phyloP scores from a whole-genome alignment of 2,888 invertebrate genomes.

The Cheilosia urbana region DNA sequence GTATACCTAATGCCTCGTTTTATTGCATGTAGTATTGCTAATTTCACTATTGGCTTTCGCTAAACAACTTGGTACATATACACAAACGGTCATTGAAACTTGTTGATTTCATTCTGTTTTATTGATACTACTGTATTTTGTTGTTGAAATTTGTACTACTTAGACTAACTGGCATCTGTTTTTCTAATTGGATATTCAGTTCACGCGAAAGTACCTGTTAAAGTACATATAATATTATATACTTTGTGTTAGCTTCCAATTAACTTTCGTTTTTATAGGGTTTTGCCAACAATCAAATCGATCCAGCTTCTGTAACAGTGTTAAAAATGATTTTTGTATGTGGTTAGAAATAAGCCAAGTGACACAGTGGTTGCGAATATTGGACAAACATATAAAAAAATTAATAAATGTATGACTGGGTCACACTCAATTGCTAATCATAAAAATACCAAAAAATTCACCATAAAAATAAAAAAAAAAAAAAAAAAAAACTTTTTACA shows the following conservation, averaged over 20 bases:
- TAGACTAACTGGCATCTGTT: not conserved
- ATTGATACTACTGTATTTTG: not conserved
- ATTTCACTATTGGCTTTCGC: slow-evolving; percentile 12
- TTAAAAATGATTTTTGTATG: too few relatives aligned
- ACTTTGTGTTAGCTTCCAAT: slow-evolving; percentile 2
- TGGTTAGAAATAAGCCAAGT: too few relatives aligned
- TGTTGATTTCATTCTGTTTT: slow-evolving; percentile 45
- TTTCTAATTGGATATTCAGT: not conserved
- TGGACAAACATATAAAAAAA: too few relatives aligned
- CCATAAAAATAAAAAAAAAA: too few relatives aligned
- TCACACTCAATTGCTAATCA: too few relatives aligned
- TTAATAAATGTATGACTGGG: too few relatives aligned
- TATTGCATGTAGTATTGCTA: not conserved
- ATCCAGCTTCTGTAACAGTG: too few relatives aligned
- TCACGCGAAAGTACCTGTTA: not conserved
- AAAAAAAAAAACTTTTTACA: too few relatives aligned
- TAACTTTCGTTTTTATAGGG: slow-evolving; percentile 28
- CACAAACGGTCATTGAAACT: slow-evolving; percentile 42
- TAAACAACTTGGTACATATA: not conserved
- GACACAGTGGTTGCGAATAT: too few relatives aligned
- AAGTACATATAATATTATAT: not conserved
- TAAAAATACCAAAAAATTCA: too few relatives aligned
- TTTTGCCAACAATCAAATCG: slow-evolving; percentile 15
- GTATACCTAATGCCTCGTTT: not conserved
- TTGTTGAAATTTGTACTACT: not conserved